phyloP scores from a whole-genome alignment of 2,888 invertebrate genomes.

The Dysmachus trigonus region DNA sequence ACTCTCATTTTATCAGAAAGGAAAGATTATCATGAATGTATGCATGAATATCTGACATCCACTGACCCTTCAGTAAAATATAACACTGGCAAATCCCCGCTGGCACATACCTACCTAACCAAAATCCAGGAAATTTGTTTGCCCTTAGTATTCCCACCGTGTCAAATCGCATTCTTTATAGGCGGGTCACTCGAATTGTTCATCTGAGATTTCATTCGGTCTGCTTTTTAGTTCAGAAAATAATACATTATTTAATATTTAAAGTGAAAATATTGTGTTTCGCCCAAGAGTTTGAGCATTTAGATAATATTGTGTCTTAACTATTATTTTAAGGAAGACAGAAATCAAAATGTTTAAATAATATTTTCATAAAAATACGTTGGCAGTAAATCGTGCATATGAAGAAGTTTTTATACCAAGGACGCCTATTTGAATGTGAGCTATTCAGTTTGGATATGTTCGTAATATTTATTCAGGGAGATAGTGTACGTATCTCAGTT shows the following conservation, averaged over 20 bases:
- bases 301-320: not conserved
- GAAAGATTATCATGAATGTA: not conserved
- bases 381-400: not conserved
- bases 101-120: not conserved
- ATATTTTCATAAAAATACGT: not conserved
- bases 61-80: not conserved
- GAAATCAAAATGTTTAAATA: not conserved
- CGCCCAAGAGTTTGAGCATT: not conserved
- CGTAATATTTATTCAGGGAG: not conserved
- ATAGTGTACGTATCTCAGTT: not conserved
- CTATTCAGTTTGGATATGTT: not conserved
- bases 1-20: not conserved
- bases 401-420: not conserved
- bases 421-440: not conserved
- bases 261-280: not conserved
- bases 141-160: not conserved
- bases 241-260: not conserved
- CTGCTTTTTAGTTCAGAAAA: not conserved
- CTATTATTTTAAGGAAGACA: not conserved
- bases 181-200: not conserved
- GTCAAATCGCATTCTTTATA: not conserved
- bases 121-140: not conserved
- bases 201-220: not conserved
- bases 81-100: not conserved
- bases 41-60: not conserved